Conservation (phyloP, 2,113 vertebrate species). For the Dasyornis broadbenti region DNA sequence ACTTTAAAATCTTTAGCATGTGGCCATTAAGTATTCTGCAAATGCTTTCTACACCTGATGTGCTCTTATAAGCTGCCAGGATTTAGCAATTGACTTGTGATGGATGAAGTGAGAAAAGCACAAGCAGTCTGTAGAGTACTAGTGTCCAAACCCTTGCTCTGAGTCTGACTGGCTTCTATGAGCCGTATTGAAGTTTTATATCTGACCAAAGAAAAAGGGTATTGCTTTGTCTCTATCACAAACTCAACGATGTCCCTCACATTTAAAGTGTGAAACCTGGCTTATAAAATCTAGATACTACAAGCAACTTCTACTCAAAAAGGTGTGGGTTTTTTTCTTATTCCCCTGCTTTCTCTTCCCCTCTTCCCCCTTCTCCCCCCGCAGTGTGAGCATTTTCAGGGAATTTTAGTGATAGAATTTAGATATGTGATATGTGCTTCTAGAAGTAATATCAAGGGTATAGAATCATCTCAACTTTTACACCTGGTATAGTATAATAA, state of each 20-base stretch:
- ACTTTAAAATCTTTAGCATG: slow-evolving; percentile 41
- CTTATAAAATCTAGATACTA: neutral
- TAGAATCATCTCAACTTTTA: neutral
- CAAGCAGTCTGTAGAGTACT: neutral
- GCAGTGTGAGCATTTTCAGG: neutral
- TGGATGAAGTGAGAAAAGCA: slow-evolving; percentile 45
- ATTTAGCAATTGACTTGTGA: slow-evolving; percentile 44
- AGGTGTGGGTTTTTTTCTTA: neutral
- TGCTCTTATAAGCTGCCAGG: slow-evolving; percentile 37
- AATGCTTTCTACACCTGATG: slow-evolving; percentile 1
- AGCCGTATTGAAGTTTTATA: neutral
- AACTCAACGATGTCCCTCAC: neutral
- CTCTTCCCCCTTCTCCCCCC: accelerated
- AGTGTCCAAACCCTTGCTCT: neutral
- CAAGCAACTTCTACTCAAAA: neutral
- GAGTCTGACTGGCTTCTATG: neutral
- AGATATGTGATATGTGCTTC: neutral
- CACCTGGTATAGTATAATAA: neutral
- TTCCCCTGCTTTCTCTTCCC: accelerated
- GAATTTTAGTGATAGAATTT: neutral
- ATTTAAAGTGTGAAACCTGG: neutral
- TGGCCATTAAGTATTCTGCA: slow-evolving; percentile 30
- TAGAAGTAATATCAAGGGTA: neutral
- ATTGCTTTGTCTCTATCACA: neutral
- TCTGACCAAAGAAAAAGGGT: neutral